These are phyloP conservation scores for Chrysolina oricalcia DNA, from an alignment of 2,888 invertebrate genomes.

Conservation along the genomic window DNA sequence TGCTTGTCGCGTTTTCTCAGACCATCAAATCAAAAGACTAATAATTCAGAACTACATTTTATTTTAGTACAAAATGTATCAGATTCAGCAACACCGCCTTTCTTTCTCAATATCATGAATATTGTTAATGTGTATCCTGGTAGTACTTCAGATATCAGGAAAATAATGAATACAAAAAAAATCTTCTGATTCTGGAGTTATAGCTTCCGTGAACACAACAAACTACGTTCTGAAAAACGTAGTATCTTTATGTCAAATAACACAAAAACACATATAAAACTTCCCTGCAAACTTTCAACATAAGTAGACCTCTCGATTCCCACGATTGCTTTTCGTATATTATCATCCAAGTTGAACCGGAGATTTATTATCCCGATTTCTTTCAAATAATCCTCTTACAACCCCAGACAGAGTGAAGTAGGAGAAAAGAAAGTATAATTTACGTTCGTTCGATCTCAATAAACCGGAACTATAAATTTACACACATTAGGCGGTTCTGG, in stretches of 20 bases:
- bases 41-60: no score
- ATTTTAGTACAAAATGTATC: no score
- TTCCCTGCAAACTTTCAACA: not conserved
- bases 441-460: constrained; percentile 18
- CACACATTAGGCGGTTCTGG: not conserved
- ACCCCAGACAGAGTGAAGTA: not conserved
- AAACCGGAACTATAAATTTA: constrained; percentile 18
- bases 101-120: no score
- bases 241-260: constrained; percentile 3
- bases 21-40: no score
- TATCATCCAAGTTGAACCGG: constrained; percentile 9
- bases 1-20: no score
- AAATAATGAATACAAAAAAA: no score
- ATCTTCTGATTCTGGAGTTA: not conserved
- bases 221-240: not conserved
- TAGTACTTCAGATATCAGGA: no score
- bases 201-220: not conserved
- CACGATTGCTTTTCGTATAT: not conserved
- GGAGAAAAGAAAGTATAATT: not conserved
- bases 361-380: constrained; percentile 19
- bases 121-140: no score
- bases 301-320: constrained; percentile 17
- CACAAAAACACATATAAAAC: constrained; percentile 15
- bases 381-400: constrained; percentile 17
- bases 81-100: no score